Evolutionary conservation across 1,140 invertebrate species (phyloP), one percentile per base, ranked within the genome.

Genomic region (Leptoteleia sp.): DNA sequence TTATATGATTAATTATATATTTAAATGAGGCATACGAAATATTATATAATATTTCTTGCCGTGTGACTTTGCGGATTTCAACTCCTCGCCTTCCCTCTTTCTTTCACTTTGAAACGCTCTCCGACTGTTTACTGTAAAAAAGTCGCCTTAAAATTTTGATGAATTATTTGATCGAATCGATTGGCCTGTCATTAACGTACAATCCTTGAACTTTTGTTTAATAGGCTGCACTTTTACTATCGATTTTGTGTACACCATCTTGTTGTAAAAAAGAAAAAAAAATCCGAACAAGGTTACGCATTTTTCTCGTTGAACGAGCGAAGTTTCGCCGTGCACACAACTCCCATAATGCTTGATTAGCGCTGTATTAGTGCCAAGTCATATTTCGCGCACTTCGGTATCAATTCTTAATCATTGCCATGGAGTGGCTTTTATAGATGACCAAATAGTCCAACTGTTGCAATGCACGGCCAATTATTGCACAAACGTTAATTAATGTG

Each of bases 211-310:
- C 47, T 54, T 71, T 62, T 22, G 29, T 61, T 35, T 54, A 45
- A 42, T 29, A 71, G 43, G 35, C 35, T 37, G 42, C 65, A 59
- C 43, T 50, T 70, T 70, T 70, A 59, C 54, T 70, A 70, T 70
- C 16, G 65, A 70, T 70, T 70, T 70, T 59, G 54, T 25, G 17
- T 35, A 42, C 13, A 9, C 50, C 65, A 33, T 59, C 35, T 68
- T 22, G 48, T 57, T 57, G 47, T 42, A n/a, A n/a, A n/a, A n/a
- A n/a, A n/a, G n/a, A n/a, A 40, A 70, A 70, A 70, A 70, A 67
- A 54, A 43, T 45, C 43, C 38, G 35, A 61, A 62, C 67, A 71
- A 71, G 55, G 65, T 55, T 70, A 59, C 54, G 65, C 43, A 70
- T 50, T 59, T 70, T 59, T 70, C 65, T 57, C 43, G 15, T 17